These are phyloP conservation scores for Falcunculus frontatus DNA, from an alignment of 2,113 vertebrate genomes.

Conservation along the genomic window DNA sequence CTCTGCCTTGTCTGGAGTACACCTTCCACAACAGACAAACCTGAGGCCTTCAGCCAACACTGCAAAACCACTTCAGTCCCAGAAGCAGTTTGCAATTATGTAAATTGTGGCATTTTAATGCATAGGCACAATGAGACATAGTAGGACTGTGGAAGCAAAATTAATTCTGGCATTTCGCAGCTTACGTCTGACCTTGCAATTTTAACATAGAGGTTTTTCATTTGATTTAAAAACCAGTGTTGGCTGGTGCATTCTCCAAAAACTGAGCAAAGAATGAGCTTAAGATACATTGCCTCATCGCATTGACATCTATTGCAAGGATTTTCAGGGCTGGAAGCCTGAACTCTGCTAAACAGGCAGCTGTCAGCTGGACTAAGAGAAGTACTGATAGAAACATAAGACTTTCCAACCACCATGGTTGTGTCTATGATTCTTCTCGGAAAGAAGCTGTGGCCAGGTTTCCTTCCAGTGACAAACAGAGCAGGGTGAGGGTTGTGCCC, in stretches of 20 bases:
- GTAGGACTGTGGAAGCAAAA: neutral
- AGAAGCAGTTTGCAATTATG: neutral
- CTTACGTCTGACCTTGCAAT: neutral
- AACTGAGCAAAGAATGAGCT: neutral
- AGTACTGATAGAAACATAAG: neutral
- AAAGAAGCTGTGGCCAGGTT: neutral
- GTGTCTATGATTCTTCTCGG: accelerated
- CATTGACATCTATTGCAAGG: neutral
- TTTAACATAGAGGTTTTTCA: neutral
- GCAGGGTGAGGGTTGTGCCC: neutral
- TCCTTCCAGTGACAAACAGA: neutral
- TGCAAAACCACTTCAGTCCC: neutral
- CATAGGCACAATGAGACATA: neutral
- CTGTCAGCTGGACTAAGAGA: neutral
- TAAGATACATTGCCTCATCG: neutral
- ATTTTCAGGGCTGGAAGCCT: neutral
- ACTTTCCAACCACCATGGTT: neutral
- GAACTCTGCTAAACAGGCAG: neutral
- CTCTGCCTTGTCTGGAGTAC: neutral
- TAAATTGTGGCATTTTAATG: neutral
- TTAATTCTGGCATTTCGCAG: neutral
- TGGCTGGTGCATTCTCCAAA: neutral
- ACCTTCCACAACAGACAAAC: neutral
- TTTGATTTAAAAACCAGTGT: neutral
- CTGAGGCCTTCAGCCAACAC: neutral